phyloP scores from a whole-genome alignment of 2,888 invertebrate species.

The Acholoe squamosa region DNA sequence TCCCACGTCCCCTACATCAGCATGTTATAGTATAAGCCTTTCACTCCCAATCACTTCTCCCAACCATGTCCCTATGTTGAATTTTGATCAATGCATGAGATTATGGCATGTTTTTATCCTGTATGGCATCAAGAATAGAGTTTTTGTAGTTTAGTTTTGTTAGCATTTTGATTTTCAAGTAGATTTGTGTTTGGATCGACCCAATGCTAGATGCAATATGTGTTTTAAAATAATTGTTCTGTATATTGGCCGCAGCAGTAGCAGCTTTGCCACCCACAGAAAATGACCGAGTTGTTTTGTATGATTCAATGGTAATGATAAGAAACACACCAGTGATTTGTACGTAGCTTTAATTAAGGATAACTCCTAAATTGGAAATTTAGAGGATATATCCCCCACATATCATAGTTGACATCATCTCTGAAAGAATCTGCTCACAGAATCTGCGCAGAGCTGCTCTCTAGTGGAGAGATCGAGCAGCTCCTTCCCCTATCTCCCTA shows the following conservation, averaged over 20 bases:
- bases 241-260: no score
- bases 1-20: neutral
- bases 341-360: no score
- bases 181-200: neutral
- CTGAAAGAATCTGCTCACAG: neutral
- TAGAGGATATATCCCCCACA: neutral
- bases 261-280: no score
- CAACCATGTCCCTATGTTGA: neutral
- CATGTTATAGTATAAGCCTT: neutral
- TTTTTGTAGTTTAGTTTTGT: neutral
- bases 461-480: neutral
- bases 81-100: neutral
- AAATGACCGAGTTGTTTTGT: no score
- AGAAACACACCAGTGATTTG: no score
- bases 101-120: neutral
- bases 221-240: no score
- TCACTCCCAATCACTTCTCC: neutral
- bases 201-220: neutral
- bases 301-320: no score
- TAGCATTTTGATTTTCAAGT: neutral
- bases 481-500: neutral
- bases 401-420: neutral
- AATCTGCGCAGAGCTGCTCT: neutral
- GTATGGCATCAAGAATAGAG: neutral
- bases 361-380: no score